Conservation (phyloP, 2,113 vertebrate genomes). For the Gymnogyps californianus region DNA sequence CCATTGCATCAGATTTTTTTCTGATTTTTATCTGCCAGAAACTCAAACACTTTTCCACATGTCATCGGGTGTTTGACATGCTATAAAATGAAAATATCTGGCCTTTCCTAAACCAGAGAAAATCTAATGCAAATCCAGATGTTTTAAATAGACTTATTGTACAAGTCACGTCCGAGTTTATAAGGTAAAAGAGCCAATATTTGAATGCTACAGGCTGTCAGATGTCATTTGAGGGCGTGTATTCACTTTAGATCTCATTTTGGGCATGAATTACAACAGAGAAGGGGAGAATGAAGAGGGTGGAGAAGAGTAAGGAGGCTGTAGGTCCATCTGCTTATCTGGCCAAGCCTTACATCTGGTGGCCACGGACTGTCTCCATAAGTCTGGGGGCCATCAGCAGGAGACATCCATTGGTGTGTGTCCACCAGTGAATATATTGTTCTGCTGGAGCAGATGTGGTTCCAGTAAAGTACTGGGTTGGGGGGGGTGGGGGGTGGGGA, state of each 20-base stretch:
- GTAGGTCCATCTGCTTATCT: neutral
- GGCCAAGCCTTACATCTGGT: neutral
- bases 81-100: neutral
- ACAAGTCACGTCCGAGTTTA: neutral
- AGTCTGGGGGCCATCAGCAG: too few relatives aligned
- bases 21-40: neutral
- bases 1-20: neutral
- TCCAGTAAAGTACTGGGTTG: neutral
- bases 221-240: neutral
- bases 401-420: neutral
- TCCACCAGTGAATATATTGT: neutral
- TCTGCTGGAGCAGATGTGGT: neutral
- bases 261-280: neutral
- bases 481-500: too few relatives aligned
- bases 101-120: neutral
- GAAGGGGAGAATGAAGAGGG: neutral
- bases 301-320: neutral
- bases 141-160: neutral
- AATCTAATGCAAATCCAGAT: neutral
- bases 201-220: neutral
- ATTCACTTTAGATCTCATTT: neutral
- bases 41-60: neutral
- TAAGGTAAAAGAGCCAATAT: neutral
- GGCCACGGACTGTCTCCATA: neutral
- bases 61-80: neutral